phyloP scores from a whole-genome alignment of 2,888 invertebrate genomes.

The Osmoderma eremita region DNA sequence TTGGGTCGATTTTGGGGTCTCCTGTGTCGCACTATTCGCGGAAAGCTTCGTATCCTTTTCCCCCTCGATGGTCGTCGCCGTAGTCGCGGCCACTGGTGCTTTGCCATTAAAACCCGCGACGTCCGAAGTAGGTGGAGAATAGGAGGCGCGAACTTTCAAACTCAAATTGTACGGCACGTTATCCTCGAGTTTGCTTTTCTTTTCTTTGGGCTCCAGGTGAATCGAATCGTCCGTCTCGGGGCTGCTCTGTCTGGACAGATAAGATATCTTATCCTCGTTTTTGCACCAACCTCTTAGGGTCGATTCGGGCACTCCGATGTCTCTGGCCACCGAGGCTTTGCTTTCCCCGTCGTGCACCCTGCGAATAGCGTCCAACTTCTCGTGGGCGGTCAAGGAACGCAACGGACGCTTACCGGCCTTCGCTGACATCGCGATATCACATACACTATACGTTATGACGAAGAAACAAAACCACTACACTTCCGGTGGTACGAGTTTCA shows the following conservation, averaged over 20 bases:
- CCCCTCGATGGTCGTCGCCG: conserved; percentile 42
- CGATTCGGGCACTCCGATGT: conserved; percentile 87
- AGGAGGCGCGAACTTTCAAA: conserved; percentile 49
- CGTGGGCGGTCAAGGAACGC: conserved; percentile 68
- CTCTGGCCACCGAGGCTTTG: conserved; percentile 85
- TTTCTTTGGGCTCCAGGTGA: conserved; percentile 59
- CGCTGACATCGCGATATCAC: conserved; percentile 67
- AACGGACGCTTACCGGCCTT: conserved; percentile 64
- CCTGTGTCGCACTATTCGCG: conserved; percentile 45
- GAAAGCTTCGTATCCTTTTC: conserved; percentile 45
- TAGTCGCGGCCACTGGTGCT: conserved; percentile 26
- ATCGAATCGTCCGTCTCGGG: conserved; percentile 75
- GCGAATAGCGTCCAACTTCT: conserved; percentile 84
- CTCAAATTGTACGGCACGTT: conserved; percentile 57
- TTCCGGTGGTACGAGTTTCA: conserved; percentile 34
- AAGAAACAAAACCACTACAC: conserved; percentile 32
- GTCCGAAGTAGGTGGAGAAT: conserved; percentile 43
- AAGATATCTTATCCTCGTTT: conserved; percentile 80
- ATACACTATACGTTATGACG: conserved; percentile 22
- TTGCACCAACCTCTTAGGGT: conserved; percentile 90
- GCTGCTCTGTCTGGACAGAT: conserved; percentile 76
- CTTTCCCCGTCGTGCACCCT: conserved; percentile 86
- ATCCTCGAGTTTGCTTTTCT: conserved; percentile 53
- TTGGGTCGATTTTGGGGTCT: conserved; percentile 35
- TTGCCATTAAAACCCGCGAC: conserved; percentile 29